Evolutionary conservation across 2,888 invertebrate species (phyloP).

Genomic region (Andrena fulva): DNA sequence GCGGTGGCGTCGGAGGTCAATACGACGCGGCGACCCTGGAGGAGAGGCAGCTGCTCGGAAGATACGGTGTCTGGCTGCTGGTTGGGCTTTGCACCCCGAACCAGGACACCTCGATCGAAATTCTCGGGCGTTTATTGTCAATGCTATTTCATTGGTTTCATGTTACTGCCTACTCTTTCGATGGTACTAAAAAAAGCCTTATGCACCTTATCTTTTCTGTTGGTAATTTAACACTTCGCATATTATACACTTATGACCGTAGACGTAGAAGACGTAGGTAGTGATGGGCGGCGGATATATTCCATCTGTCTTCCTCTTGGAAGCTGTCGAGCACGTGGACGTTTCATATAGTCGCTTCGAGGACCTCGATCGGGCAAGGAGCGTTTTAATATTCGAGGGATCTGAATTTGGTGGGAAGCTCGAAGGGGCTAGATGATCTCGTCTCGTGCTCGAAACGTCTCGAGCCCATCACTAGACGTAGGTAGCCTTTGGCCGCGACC

Average conservation of each 20-base stretch:
- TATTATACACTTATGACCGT: slow-evolving; percentile 79
- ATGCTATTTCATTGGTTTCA: slow-evolving; percentile 99
- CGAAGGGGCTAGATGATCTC: slow-evolving; percentile 30
- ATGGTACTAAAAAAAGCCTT: slow-evolving; percentile 89
- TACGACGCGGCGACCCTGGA: slow-evolving; percentile 87
- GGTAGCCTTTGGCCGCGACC: slow-evolving; percentile 72
- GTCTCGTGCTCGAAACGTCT: not conserved
- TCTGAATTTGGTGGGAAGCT: not conserved
- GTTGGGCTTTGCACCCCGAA: slow-evolving; percentile 96
- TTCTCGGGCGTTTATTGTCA: slow-evolving; percentile 95
- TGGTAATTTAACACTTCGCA: slow-evolving; percentile 84
- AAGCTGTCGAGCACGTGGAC: not conserved
- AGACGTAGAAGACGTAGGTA: slow-evolving; percentile 75
- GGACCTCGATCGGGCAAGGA: not conserved
- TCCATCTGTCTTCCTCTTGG: not conserved
- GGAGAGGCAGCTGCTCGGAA: slow-evolving; percentile 94
- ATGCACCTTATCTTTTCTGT: slow-evolving; percentile 84
- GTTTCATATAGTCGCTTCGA: slow-evolving; percentile 2
- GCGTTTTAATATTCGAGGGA: not conserved
- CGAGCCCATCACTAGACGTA: slow-evolving; percentile 61
- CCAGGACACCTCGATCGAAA: slow-evolving; percentile 91
- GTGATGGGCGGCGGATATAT: slow-evolving; percentile 65
- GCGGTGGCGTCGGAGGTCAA: slow-evolving; percentile 77
- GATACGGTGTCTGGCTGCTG: slow-evolving; percentile 98
- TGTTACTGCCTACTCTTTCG: slow-evolving; percentile 97